These are phyloP conservation scores for Trilocha varians DNA, from an alignment of 2,888 invertebrate species.

Conservation along the genomic window DNA sequence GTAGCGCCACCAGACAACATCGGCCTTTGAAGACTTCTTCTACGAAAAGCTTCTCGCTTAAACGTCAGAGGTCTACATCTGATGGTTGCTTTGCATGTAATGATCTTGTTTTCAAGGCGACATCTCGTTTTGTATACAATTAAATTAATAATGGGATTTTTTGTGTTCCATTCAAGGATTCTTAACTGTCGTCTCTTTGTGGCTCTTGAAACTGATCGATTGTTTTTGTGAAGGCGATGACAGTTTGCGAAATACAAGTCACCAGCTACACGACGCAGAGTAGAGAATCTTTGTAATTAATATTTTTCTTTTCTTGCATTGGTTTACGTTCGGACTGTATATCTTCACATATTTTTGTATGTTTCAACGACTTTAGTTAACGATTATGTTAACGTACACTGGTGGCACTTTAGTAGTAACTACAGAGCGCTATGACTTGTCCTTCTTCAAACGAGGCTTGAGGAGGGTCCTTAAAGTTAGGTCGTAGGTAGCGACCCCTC, in stretches of 20 bases:
- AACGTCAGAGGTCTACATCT: constrained; percentile 26
- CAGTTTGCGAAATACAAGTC: constrained; percentile 10
- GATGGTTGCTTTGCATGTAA: constrained; percentile 37
- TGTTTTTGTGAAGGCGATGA: constrained; percentile 18
- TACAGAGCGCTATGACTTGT: no score
- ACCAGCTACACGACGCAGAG: no score
- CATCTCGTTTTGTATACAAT: constrained; percentile 57
- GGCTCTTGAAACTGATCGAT: constrained; percentile 23
- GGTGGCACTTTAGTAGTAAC: no score
- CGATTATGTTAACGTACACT: no score
- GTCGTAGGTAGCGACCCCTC: no score
- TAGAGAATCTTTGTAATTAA: no score
- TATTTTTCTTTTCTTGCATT: no score
- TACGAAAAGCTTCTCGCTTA: constrained; percentile 3
- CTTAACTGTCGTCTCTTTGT: constrained; percentile 23
- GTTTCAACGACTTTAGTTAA: no score
- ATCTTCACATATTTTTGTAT: no score
- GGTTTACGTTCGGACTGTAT: constrained; percentile 7
- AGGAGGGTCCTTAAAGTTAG: no score
- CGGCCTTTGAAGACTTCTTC: constrained; percentile 35
- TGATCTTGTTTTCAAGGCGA: constrained; percentile 57
- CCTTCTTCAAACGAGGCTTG: no score
- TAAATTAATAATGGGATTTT: constrained; percentile 56
- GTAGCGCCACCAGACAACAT: constrained; percentile 49
- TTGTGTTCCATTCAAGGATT: constrained; percentile 60